A percentile compares a stretch with the other conserved stretches of the same genome.
Evolutionary conservation across 2,113 vertebrate species (phyloP).

Genomic region (Galeopterus variegatus): DNA sequence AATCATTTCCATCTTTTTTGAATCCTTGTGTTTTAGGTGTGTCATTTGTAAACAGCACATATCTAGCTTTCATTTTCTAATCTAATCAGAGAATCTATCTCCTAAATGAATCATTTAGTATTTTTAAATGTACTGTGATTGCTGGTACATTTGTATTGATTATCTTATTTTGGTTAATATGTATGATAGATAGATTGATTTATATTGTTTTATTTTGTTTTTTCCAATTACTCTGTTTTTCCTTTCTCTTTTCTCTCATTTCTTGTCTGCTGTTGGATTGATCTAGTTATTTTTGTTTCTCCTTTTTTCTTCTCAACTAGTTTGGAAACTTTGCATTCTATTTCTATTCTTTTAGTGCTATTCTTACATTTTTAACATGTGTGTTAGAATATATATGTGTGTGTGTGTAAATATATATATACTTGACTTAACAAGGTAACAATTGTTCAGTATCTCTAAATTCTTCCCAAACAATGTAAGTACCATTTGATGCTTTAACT

Average conservation of each 20-base stretch:
- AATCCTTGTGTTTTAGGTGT: background rate
- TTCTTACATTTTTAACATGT: background rate
- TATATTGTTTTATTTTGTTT: background rate
- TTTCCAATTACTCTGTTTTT: background rate
- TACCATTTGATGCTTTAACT: background rate
- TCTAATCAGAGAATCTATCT: constrained; percentile 8
- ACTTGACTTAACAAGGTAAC: background rate
- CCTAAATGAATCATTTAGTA: background rate
- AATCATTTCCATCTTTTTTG: background rate
- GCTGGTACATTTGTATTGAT: background rate
- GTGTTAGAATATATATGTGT: too few species aligned
- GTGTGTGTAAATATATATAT: background rate
- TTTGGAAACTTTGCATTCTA: background rate
- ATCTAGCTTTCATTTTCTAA: background rate
- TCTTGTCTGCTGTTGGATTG: background rate
- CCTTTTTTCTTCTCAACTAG: background rate
- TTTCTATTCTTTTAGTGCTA: background rate
- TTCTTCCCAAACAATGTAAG: background rate
- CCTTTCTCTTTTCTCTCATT: background rate
- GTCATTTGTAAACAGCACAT: background rate
- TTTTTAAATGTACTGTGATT: background rate
- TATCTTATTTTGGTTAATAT: background rate
- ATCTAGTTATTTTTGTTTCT: background rate
- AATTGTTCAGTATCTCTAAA: background rate
- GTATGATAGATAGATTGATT: background rate